Conservation (phyloP, 2,888 invertebrate species). For the Seira ritae region DNA sequence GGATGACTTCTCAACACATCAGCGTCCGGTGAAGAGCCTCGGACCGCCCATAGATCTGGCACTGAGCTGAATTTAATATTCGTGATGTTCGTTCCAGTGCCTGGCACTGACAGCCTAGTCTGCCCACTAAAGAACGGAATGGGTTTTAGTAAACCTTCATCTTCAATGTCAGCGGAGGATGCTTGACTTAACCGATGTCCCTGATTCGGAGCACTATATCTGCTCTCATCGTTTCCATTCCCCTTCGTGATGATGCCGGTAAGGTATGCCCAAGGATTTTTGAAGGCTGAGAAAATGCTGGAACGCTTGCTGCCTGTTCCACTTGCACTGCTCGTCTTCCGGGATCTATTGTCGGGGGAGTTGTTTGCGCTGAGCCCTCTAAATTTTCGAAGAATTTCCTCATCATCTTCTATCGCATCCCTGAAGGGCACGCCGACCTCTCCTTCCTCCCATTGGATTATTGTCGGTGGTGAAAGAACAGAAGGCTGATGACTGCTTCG, state of each 20-base stretch:
- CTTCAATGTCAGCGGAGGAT: not conserved
- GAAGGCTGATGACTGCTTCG: not conserved
- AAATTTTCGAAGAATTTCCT: slow-evolving; percentile 33
- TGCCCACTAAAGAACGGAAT: slow-evolving; percentile 46
- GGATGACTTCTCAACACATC: slow-evolving; percentile 41
- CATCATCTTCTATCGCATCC: slow-evolving; percentile 30
- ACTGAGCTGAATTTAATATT: slow-evolving; percentile 64
- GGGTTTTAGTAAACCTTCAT: slow-evolving; percentile 43
- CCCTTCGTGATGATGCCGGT: slow-evolving; percentile 51
- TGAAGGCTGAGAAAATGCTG: slow-evolving; percentile 65
- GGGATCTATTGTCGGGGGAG: slow-evolving; percentile 26
- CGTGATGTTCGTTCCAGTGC: slow-evolving; percentile 7
- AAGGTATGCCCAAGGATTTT: slow-evolving; percentile 67
- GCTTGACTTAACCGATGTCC: not conserved
- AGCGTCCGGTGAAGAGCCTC: slow-evolving; percentile 64
- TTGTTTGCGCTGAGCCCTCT: slow-evolving; percentile 37
- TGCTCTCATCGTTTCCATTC: slow-evolving; percentile 29
- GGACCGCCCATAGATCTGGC: slow-evolving; percentile 69
- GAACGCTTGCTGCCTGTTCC: slow-evolving; percentile 52
- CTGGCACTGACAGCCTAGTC: slow-evolving; percentile 1
- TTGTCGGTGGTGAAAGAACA: slow-evolving; percentile 46
- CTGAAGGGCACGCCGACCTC: slow-evolving; percentile 27
- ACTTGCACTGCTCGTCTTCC: slow-evolving; percentile 64
- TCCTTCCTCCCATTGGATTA: slow-evolving; percentile 52
- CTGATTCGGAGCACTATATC: not conserved